Conservation (phyloP, 2,797 vertebrate genomes). For the Microchirus variegatus region DNA sequence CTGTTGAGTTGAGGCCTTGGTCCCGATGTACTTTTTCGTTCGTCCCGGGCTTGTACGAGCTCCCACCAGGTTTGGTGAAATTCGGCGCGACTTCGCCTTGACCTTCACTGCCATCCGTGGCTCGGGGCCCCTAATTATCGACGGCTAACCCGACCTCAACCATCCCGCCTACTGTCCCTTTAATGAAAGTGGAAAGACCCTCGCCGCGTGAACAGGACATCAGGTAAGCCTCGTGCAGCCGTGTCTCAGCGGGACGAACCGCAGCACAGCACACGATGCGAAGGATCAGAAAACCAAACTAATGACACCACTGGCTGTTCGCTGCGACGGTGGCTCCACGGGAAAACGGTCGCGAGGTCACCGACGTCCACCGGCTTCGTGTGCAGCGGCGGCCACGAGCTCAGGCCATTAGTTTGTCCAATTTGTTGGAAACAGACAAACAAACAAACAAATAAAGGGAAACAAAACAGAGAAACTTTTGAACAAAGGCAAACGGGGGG, state of each 20-base stretch:
- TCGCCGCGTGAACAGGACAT: neutral
- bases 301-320: neutral
- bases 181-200: neutral
- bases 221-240: neutral
- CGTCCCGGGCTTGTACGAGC: too few species aligned
- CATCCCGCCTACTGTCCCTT: too few species aligned
- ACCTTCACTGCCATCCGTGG: too few species aligned
- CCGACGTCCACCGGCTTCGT: neutral
- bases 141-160: too few species aligned
- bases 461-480: too few species aligned
- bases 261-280: too few species aligned
- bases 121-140: too few species aligned
- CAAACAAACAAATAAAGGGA: neutral
- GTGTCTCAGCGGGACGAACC: neutral
- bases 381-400: neutral
- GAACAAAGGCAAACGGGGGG: too few species aligned
- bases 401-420: conserved; percentile 9
- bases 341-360: conserved; percentile 12
- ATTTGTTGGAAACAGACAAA: neutral
- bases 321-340: neutral
- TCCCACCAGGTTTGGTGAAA: too few species aligned
- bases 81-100: too few species aligned
- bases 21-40: too few species aligned
- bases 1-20: too few species aligned
- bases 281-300: neutral